Conservation (phyloP, 2,113 vertebrate species). For the Passer montanus region DNA sequence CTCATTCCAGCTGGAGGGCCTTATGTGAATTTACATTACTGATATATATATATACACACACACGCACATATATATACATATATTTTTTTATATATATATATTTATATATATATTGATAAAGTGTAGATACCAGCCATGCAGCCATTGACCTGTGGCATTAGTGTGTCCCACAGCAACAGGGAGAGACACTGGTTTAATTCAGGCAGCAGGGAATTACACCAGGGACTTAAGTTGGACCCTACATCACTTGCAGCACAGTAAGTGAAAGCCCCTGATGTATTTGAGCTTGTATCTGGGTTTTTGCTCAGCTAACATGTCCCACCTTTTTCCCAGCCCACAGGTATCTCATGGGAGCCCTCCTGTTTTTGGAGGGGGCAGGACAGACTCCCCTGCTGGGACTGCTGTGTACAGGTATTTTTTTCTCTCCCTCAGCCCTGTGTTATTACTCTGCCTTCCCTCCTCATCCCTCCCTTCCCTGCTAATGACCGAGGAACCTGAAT, state of each 20-base stretch:
- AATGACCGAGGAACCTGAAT: background rate
- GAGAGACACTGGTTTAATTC: background rate
- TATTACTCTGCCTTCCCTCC: background rate
- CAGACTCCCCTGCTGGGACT: background rate
- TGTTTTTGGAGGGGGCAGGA: background rate
- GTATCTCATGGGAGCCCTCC: accelerated
- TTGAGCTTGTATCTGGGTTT: background rate
- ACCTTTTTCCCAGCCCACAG: background rate
- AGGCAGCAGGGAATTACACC: background rate
- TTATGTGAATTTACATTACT: background rate
- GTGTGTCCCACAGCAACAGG: accelerated
- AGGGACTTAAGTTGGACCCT: background rate
- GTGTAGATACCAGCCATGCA: background rate
- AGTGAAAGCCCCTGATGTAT: accelerated
- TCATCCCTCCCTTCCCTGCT: background rate
- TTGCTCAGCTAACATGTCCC: accelerated
- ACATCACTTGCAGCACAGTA: accelerated
- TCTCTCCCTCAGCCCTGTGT: accelerated
- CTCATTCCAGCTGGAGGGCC: background rate
- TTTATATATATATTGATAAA: background rate
- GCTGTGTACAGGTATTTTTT: background rate
- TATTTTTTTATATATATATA: background rate
- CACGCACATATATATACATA: background rate
- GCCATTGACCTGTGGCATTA: background rate
- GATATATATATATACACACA: background rate